Percentiles rank a stretch among this genome's conserved stretches.
phyloP scores from a whole-genome alignment of 2,113 vertebrate species.

The Nanger granti region DNA sequence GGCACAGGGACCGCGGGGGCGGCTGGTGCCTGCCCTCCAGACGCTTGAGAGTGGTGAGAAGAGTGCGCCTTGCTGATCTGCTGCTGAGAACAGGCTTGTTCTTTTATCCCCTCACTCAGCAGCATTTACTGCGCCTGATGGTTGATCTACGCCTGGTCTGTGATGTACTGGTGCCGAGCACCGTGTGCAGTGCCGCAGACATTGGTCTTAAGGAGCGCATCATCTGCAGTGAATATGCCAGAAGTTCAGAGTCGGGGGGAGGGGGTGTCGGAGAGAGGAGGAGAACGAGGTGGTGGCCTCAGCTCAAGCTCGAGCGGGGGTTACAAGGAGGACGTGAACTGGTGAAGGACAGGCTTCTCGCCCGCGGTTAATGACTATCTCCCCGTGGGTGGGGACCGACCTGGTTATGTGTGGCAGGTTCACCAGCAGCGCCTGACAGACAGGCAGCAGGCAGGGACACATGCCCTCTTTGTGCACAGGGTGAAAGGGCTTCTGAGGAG shows the following conservation, averaged over 20 bases:
- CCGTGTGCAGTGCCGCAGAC: not conserved
- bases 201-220: not conserved
- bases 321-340: not conserved
- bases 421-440: not conserved
- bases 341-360: not conserved
- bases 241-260: fast-evolving
- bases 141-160: not conserved
- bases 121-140: not conserved
- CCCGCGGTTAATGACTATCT: not conserved
- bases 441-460: not conserved
- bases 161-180: not conserved
- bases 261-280: not conserved
- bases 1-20: not conserved
- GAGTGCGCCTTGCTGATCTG: not conserved
- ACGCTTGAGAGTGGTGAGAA: not conserved
- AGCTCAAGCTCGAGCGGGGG: not conserved
- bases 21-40: not conserved
- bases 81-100: not conserved
- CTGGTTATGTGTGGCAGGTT: not conserved
- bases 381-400: no score
- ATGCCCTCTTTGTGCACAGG: not conserved
- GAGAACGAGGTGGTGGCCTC: fast-evolving
- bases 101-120: not conserved
- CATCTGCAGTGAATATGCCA: no score
- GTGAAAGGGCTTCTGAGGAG: not conserved